These are phyloP conservation scores for Volucella bombylans DNA, from an alignment of 2,888 invertebrate genomes.

Conservation along the genomic window DNA sequence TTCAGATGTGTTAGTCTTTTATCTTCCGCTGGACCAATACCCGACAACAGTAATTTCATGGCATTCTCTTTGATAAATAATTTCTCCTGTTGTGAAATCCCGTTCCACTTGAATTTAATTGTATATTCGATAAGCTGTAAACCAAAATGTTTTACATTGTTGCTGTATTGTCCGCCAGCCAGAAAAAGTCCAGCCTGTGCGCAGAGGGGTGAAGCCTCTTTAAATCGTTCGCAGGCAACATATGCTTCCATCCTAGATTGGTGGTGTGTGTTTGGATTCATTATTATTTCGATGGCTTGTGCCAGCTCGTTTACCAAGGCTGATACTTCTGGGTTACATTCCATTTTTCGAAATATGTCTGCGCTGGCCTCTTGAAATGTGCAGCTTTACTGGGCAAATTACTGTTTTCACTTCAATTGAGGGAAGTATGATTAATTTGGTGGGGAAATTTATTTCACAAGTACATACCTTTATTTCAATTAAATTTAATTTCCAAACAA, in stretches of 20 bases:
- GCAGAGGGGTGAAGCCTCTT: constrained; percentile 90
- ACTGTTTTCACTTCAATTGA: constrained; percentile 31
- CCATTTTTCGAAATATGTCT: constrained; percentile 76
- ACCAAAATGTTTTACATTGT: constrained; percentile 94
- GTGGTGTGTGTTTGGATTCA: constrained; percentile 90
- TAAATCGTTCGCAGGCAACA: constrained; percentile 89
- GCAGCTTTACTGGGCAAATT: constrained; percentile 54
- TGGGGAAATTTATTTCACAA: constrained; percentile 15
- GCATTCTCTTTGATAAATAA: constrained; percentile 94
- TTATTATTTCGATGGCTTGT: constrained; percentile 90
- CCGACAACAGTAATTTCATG: constrained; percentile 91
- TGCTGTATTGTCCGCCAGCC: constrained; percentile 89
- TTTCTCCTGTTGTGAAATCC: constrained; percentile 93
- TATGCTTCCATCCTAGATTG: constrained; percentile 91
- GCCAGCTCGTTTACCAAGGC: constrained; percentile 88
- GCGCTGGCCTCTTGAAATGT: constrained; percentile 58
- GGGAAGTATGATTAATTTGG: constrained; percentile 17
- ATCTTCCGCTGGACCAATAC: constrained; percentile 89
- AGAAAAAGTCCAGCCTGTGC: constrained; percentile 93
- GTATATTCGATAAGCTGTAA: constrained; percentile 96
- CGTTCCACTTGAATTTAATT: constrained; percentile 96
- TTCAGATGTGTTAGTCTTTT: constrained; percentile 88
- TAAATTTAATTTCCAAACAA: constrained; percentile 61
- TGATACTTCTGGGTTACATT: constrained; percentile 79
- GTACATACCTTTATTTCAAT: constrained; percentile 62